phyloP scores from a whole-genome alignment of 1,140 invertebrate genomes.

The Arctopsyche grandis region DNA sequence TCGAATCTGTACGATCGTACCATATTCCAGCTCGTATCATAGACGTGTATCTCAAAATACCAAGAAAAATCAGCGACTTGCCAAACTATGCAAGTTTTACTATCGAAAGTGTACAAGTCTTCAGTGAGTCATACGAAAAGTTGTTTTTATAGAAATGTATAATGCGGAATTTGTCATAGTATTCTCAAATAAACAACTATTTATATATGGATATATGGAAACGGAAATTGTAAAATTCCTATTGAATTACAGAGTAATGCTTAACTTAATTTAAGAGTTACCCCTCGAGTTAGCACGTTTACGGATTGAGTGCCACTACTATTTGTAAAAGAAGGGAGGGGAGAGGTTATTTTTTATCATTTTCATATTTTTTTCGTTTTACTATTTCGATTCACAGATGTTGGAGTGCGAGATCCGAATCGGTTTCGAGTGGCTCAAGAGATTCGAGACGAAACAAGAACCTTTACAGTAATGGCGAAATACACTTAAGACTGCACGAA shows the following conservation, averaged over 20 bases:
- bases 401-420: not conserved
- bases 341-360: too few species aligned
- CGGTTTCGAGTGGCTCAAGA: not conserved
- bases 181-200: not conserved
- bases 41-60: not conserved
- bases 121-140: not conserved
- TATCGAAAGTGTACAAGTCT: not conserved
- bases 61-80: not conserved
- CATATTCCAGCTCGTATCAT: not conserved
- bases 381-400: too few species aligned
- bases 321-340: too few species aligned
- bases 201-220: not conserved
- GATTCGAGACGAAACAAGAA: not conserved
- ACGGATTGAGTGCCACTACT: too few species aligned
- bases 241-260: not conserved
- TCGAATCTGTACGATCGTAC: not conserved
- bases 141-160: not conserved
- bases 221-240: constrained; percentile 4
- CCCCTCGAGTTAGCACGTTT: too few species aligned
- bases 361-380: too few species aligned
- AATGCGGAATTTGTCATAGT: not conserved
- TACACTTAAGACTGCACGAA: not conserved
- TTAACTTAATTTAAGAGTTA: too few species aligned
- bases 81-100: too few species aligned
- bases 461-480: not conserved